Conservation (phyloP, 2,113 vertebrate genomes). For the Epinephelus moara region DNA sequence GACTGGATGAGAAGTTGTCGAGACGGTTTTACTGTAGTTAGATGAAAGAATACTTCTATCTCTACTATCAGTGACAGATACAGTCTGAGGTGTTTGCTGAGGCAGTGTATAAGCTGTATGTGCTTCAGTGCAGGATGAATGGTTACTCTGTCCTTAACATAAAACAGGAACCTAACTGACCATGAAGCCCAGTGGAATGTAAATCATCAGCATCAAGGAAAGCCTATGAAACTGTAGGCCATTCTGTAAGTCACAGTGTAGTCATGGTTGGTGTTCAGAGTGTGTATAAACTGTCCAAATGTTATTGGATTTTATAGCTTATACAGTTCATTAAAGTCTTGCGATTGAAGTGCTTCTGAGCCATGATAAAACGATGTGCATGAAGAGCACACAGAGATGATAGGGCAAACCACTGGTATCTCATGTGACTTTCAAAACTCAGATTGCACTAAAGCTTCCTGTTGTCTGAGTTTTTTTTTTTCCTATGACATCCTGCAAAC, state of each 20-base stretch:
- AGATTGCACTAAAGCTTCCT: not conserved
- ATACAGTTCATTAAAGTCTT: not conserved
- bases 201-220: constrained; percentile 30
- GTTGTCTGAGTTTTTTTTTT: not conserved
- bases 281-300: not conserved
- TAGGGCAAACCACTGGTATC: not conserved
- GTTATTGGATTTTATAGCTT: not conserved
- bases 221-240: not conserved
- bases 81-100: constrained; percentile 12
- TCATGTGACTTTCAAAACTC: constrained; percentile 20
- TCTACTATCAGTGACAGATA: not conserved
- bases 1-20: too few species aligned
- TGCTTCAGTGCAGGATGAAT: constrained; percentile 2
- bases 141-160: constrained; percentile 10
- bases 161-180: constrained; percentile 27
- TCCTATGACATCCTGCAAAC: not conserved
- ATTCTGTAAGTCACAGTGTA: not conserved
- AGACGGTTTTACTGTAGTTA: too few species aligned
- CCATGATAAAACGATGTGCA: not conserved
- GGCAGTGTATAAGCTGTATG: not conserved
- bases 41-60: too few species aligned
- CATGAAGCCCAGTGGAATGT: constrained; percentile 34
- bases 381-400: not conserved
- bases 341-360: not conserved
- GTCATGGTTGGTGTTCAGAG: not conserved